These are phyloP conservation scores for Diaperis boleti DNA, from an alignment of 2,888 invertebrate genomes.

Conservation along the genomic window DNA sequence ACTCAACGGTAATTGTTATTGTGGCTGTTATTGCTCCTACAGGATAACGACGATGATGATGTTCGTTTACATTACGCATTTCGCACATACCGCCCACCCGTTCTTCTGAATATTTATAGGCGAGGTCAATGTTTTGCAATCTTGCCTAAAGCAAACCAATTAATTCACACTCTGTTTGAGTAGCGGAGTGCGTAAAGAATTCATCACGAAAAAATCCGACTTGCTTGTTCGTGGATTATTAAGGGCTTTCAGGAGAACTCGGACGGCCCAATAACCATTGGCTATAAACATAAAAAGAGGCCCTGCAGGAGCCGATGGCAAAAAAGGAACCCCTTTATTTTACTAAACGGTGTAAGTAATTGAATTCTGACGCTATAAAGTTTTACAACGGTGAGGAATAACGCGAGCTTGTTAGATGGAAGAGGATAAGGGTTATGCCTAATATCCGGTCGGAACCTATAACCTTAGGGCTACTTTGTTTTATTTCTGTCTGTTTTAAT, in stretches of 20 bases:
- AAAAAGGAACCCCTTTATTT: constrained; percentile 26
- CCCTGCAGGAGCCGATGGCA: constrained; percentile 10
- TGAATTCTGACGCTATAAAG: constrained; percentile 31
- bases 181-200: constrained; percentile 1
- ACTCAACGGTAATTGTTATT: constrained; percentile 44
- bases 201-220: constrained; percentile 16
- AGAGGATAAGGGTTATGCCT: background rate
- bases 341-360: constrained; percentile 32
- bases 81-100: constrained; percentile 12
- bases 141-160: constrained; percentile 11
- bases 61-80: constrained; percentile 32
- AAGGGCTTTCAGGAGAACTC: constrained; percentile 12
- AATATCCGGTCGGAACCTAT: constrained; percentile 14
- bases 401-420: constrained; percentile 1
- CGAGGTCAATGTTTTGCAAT: constrained; percentile 14
- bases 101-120: constrained; percentile 18
- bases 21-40: constrained; percentile 36
- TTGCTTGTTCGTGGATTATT: constrained; percentile 5
- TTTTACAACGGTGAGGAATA: constrained; percentile 14
- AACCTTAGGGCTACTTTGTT: background rate
- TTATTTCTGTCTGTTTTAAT: constrained; percentile 3
- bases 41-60: constrained; percentile 29
- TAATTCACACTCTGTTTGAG: constrained; percentile 12
- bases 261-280: constrained; percentile 15
- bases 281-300: constrained; percentile 20